These are phyloP conservation scores for Chaenodraco wilsoni DNA, from an alignment of 2,797 vertebrate species.

Conservation along the genomic window DNA sequence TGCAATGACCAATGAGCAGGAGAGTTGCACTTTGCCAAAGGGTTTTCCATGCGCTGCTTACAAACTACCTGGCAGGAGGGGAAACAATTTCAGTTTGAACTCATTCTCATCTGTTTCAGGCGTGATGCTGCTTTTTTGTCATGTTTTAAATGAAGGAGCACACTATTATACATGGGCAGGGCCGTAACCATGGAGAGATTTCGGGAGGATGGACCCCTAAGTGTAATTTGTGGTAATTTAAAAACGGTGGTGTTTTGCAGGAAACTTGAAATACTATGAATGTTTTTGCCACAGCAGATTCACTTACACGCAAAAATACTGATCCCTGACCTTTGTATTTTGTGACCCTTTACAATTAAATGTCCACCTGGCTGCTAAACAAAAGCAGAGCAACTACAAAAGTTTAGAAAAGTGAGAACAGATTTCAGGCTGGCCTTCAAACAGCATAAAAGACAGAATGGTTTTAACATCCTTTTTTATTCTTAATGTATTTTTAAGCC, in stretches of 20 bases:
- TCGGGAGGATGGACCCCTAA: neutral
- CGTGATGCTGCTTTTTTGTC: neutral
- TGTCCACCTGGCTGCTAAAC: neutral
- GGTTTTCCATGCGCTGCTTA: slow-evolving; percentile 52
- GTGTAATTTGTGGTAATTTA: neutral
- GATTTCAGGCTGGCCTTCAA: neutral
- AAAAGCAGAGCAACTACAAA: neutral
- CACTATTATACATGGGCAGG: neutral
- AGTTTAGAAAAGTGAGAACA: neutral
- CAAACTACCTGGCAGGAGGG: slow-evolving; percentile 58
- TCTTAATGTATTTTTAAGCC: neutral
- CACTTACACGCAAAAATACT: neutral
- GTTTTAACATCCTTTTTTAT: neutral
- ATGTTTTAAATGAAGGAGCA: slow-evolving; percentile 6
- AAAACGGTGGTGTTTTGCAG: neutral
- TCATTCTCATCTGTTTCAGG: slow-evolving; percentile 32
- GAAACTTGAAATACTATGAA: neutral
- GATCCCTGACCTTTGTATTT: neutral
- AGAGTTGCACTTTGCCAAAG: slow-evolving; percentile 73
- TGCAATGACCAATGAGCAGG: slow-evolving; percentile 62
- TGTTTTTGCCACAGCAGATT: neutral
- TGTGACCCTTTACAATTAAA: neutral
- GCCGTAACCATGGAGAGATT: neutral
- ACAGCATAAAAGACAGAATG: neutral
- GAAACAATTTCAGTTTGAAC: slow-evolving; percentile 62